Evolutionary conservation across 2,888 invertebrate genomes (phyloP).

Genomic region (Microdon myrmicae): DNA sequence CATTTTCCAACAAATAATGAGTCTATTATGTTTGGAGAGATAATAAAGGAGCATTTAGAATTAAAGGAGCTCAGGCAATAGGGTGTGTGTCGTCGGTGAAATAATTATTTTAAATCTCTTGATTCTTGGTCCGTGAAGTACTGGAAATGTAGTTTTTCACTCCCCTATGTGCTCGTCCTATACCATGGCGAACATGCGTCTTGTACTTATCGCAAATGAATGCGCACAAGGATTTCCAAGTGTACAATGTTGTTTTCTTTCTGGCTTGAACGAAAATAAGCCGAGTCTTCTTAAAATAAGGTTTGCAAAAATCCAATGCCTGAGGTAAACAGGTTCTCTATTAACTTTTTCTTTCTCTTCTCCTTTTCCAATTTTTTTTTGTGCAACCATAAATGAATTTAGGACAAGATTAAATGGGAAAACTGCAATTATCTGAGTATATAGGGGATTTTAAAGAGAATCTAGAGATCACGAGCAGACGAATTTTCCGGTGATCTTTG

Average conservation of each 20-base stretch:
- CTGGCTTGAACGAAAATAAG: background rate
- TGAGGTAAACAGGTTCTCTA: conserved; percentile 27
- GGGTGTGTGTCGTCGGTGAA: conserved; percentile 40
- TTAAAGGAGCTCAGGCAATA: conserved; percentile 64
- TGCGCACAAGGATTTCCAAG: conserved; percentile 31
- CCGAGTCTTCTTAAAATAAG: background rate
- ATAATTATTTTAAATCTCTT: conserved; percentile 46
- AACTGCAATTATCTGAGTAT: background rate
- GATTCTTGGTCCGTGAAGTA: conserved; percentile 42
- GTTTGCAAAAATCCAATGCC: conserved; percentile 13
- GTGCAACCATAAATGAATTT: conserved; percentile 8
- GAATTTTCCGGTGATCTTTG: background rate
- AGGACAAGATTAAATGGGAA: background rate
- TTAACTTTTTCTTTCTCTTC: no score
- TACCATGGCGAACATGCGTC: conserved; percentile 21
- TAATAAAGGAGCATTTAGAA: conserved; percentile 67
- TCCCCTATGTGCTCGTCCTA: no score
- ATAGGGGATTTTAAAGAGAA: background rate
- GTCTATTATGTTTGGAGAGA: conserved; percentile 67
- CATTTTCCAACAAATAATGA: conserved; percentile 54
- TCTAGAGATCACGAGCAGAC: background rate
- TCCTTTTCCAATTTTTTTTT: conserved; percentile 1
- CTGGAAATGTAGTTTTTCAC: conserved; percentile 28
- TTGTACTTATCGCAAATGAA: conserved; percentile 40
- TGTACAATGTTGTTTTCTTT: conserved; percentile 14